Conservation (phyloP, 2,797 vertebrate genomes). For the Coluber constrictor region DNA sequence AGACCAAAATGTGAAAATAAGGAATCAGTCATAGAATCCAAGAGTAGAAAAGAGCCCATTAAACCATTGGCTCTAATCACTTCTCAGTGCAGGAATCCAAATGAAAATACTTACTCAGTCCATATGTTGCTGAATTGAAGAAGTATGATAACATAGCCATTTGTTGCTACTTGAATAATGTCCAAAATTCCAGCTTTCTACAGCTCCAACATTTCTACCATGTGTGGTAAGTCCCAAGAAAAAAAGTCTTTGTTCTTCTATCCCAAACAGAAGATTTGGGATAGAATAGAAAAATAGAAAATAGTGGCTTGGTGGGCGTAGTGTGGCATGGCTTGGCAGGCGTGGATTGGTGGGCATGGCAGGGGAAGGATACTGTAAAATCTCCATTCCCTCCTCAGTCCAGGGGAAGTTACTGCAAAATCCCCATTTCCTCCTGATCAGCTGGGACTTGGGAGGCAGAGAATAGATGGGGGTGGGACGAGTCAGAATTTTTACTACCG, state of each 20-base stretch:
- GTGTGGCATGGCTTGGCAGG: too few relatives aligned
- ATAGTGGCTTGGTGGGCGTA: too few relatives aligned
- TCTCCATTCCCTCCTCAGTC: too few relatives aligned
- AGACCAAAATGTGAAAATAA: background rate
- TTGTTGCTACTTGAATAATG: background rate
- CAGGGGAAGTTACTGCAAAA: too few relatives aligned
- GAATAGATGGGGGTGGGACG: too few relatives aligned
- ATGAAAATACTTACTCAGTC: background rate
- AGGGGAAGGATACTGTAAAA: too few relatives aligned
- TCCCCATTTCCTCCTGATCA: too few relatives aligned
- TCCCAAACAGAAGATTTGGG: too few relatives aligned
- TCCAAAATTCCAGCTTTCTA: background rate
- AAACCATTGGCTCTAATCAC: background rate
- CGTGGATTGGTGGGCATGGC: too few relatives aligned
- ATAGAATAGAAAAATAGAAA: too few relatives aligned
- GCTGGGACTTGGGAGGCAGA: too few relatives aligned
- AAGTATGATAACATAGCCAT: background rate
- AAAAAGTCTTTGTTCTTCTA: background rate
- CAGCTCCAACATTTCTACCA: background rate
- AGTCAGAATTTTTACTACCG: too few relatives aligned
- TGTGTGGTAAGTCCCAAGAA: background rate
- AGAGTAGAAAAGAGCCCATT: background rate
- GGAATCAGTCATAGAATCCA: background rate
- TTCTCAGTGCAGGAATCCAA: background rate
- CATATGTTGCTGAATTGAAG: background rate